A percentile compares a stretch with the other conserved stretches of the same genome.
These are phyloP conservation scores for Falco rusticolus DNA, from an alignment of 2,797 vertebrate species.

Conservation along the genomic window DNA sequence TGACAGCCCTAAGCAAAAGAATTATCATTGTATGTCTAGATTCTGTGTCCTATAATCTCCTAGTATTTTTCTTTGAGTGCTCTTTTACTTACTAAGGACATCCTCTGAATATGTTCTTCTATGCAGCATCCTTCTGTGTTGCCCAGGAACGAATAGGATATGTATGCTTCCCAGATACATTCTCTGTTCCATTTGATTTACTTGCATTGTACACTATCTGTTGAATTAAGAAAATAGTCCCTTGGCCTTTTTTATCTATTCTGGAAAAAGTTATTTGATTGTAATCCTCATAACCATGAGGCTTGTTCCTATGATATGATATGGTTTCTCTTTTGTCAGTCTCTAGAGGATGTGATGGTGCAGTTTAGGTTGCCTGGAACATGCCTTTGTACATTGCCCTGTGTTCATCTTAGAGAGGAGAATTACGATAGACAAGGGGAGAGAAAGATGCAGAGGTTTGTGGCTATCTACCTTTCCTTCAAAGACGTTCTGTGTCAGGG, in stretches of 20 bases:
- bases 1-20: background rate
- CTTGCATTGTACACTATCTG: background rate
- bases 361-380: too few relatives aligned
- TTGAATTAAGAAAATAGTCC: background rate
- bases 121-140: too few relatives aligned
- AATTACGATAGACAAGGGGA: background rate
- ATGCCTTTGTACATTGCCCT: too few relatives aligned
- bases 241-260: too few relatives aligned
- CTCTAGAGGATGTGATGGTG: too few relatives aligned
- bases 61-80: too few relatives aligned
- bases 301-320: too few relatives aligned
- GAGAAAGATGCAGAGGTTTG: background rate
- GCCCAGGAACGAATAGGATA: background rate
- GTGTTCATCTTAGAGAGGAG: background rate
- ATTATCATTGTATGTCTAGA: background rate
- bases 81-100: background rate
- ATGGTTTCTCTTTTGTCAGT: too few relatives aligned
- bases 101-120: background rate
- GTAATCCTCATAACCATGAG: too few relatives aligned
- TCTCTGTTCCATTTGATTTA: background rate
- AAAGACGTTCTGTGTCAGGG: background rate
- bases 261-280: too few relatives aligned
- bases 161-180: fast-evolving
- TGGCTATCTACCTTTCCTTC: background rate
- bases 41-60: background rate